These are phyloP conservation scores for Netelia fuscicornis DNA, from an alignment of 2,888 invertebrate species.

Conservation along the genomic window DNA sequence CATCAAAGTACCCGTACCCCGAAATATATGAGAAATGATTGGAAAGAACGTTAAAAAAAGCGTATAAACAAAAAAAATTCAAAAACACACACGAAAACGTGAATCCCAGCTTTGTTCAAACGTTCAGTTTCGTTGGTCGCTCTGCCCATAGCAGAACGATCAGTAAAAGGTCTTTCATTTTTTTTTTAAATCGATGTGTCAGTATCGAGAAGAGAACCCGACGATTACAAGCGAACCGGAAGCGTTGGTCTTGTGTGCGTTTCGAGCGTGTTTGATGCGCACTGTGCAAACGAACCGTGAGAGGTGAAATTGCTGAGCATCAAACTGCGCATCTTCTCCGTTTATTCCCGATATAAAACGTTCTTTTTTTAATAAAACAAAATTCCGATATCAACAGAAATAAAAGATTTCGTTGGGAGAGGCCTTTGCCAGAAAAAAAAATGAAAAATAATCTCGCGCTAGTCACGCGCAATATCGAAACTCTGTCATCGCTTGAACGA, in stretches of 20 bases:
- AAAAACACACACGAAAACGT: neutral
- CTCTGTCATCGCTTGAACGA: constrained; percentile 20
- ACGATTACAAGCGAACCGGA: constrained; percentile 17
- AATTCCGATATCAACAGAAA: constrained; percentile 19
- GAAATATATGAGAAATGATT: constrained; percentile 33
- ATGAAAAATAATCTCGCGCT: constrained; percentile 11
- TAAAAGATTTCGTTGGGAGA: neutral
- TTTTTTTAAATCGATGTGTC: constrained; percentile 22
- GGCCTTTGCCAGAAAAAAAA: neutral
- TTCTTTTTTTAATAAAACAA: neutral
- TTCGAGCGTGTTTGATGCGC: constrained; percentile 25
- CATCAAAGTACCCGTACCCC: neutral
- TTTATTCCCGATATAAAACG: constrained; percentile 22
- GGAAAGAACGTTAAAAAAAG: constrained; percentile 40
- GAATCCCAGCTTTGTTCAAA: constrained; percentile 9
- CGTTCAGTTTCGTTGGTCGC: constrained; percentile 8
- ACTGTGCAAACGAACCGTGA: constrained; percentile 7
- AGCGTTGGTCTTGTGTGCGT: constrained; percentile 13
- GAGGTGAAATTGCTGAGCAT: constrained; percentile 23
- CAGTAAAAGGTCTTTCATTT: constrained; percentile 14
- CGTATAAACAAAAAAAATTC: neutral
- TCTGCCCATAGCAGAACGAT: constrained; percentile 7
- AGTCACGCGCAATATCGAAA: neutral
- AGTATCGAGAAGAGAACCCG: constrained; percentile 1
- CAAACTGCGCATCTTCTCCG: constrained; percentile 20